These are phyloP conservation scores for Leptothorax acervorum DNA, from an alignment of 2,888 invertebrate genomes.

Conservation along the genomic window DNA sequence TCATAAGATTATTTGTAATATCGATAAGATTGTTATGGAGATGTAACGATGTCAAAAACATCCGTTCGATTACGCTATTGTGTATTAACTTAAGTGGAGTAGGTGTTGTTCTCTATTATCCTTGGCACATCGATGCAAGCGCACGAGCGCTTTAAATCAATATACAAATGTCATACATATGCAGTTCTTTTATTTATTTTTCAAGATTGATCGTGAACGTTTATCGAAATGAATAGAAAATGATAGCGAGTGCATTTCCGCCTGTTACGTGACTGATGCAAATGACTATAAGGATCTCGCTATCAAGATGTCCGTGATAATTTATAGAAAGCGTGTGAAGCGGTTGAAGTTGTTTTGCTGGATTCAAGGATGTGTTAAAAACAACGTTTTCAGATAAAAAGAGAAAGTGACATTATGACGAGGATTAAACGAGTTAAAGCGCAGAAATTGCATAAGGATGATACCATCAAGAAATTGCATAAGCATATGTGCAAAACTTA, in stretches of 20 bases:
- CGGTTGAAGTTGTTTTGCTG: not conserved
- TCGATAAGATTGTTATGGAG: not conserved
- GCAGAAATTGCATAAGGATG: slow-evolving; percentile 2
- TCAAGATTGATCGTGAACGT: not conserved
- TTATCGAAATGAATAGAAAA: not conserved
- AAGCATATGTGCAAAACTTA: not conserved
- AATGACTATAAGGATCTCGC: slow-evolving; percentile 34
- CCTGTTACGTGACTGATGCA: not conserved
- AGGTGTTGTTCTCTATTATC: slow-evolving; percentile 12
- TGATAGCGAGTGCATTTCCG: slow-evolving; percentile 1
- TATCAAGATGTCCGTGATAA: slow-evolving; percentile 7
- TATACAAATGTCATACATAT: not conserved
- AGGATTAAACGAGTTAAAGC: slow-evolving; percentile 19
- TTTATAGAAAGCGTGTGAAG: slow-evolving; percentile 23
- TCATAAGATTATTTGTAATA: slow-evolving; percentile 14
- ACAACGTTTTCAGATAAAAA: slow-evolving; percentile 37
- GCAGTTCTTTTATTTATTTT: not conserved
- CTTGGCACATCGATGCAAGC: slow-evolving; percentile 7
- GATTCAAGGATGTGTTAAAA: slow-evolving; percentile 26
- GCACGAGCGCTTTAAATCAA: not conserved
- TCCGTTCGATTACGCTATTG: not conserved
- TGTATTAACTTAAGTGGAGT: not conserved
- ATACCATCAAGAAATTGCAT: not conserved
- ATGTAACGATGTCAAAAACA: slow-evolving; percentile 2
- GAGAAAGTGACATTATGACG: slow-evolving; percentile 44